phyloP scores from a whole-genome alignment of 2,113 vertebrate genomes.

The Hippocampus comes region DNA sequence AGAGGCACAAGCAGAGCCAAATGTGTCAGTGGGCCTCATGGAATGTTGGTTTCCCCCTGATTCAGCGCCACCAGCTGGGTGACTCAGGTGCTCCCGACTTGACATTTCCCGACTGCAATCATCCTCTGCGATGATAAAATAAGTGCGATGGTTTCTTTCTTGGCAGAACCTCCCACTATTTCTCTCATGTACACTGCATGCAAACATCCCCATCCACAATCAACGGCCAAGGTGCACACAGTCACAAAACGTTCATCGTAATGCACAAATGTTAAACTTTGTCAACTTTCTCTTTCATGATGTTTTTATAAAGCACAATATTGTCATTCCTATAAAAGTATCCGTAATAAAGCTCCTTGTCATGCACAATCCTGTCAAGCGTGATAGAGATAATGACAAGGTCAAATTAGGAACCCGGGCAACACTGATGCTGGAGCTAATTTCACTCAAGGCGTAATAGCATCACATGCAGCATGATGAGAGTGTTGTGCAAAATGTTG shows the following conservation, averaged over 20 bases:
- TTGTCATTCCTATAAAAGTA: too few relatives aligned
- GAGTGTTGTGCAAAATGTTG: too few relatives aligned
- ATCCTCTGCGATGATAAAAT: conserved; percentile 20
- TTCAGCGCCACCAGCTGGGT: background rate
- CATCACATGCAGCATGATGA: too few relatives aligned
- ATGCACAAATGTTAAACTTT: too few relatives aligned
- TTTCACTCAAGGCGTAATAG: too few relatives aligned
- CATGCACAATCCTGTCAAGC: too few relatives aligned
- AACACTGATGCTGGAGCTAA: too few relatives aligned
- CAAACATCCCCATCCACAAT: background rate
- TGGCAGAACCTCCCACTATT: conserved; percentile 22
- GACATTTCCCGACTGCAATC: conserved; percentile 38
- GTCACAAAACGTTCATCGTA: conserved; percentile 11
- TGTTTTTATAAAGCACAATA: too few relatives aligned
- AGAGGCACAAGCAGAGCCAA: background rate
- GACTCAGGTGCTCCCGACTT: conserved; percentile 28
- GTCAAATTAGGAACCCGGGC: too few relatives aligned
- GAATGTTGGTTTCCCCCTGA: background rate
- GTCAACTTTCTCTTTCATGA: too few relatives aligned
- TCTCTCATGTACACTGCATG: conserved; percentile 10
- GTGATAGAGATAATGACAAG: too few relatives aligned
- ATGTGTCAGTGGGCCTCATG: background rate
- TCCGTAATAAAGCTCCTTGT: too few relatives aligned
- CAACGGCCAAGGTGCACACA: background rate
- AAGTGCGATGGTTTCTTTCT: conserved; percentile 22